Base-by-base conservation (phyloP, 2,113 vertebrate genomes). In the Macheiramphus alcinus region DNA sequence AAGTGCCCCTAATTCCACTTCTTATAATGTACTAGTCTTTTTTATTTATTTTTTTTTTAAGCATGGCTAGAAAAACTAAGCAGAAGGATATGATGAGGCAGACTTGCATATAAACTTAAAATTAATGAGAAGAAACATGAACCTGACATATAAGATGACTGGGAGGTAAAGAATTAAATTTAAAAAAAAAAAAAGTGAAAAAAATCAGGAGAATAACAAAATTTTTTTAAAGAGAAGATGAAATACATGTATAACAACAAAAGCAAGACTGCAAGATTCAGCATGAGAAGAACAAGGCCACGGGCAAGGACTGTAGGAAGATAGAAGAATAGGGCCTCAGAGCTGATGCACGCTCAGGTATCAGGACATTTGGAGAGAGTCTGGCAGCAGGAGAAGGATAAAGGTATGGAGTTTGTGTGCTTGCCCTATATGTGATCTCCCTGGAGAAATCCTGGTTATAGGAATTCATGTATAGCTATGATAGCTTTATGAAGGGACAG, bases 181-280 rank as follows among this genome's bases (percentile, higher is more conserved):
- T 7, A 38, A 29, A 67, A 47, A 23, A 67, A 47, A 23, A 14
- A 55, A 45, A 23, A 27, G 10, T 23, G 7, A 56, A 52, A 68
- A 58, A 18, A 62, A n/a, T 6, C 9, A 43, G 21, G 9, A 45
- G 2, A 82, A 52, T 62, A 53, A 12, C 4, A 21, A 3, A 0
- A 10, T 21, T 72, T 85, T 27, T 81, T 70, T 23, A 43, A 92
- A 78, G 36, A 42, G 9, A 59, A 73, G n/a, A 50, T 56, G 5
- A 81, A 78, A 66, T 83, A 34, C 19, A 13, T 38, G 9, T 66
- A 43, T 21, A 47, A 21, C 16, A 81, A 47, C 29, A 50, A 71
- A 29, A 50, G 3, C 17, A 62, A 80, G 40, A 52, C 26, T 72
- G 7, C 20, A 72, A 80, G 31, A 53, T 10, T 61, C 36, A 68